Base-by-base conservation (phyloP, 2,113 vertebrate species). In the Chlamydotis undulata region DNA sequence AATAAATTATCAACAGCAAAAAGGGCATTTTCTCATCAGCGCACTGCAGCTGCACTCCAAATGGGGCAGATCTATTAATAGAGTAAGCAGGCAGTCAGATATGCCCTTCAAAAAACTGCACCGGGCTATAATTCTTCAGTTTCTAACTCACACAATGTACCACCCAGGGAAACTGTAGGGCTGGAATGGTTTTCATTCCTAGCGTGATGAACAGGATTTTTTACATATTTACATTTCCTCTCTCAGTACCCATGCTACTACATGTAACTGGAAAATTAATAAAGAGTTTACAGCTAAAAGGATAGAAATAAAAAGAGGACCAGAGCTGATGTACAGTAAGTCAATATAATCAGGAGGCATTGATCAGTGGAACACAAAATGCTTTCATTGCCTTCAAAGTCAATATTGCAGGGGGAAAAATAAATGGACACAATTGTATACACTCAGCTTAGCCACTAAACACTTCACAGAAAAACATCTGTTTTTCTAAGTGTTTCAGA, bases 281-380 rank as follows among this genome's bases (percentile, higher is more conserved):
- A 31, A 78, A 89, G 67, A 74, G 55, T 64, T 89, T 70, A 69
- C 22, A 24, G 25, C 15, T 90, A 43, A 87, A 75, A 94, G 56
- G 76, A 45, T 33, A 83, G 67, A 87, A 93, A 91, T 65, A 77
- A 95, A 81, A 92, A 65, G 47, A 87, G 35, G 37, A 75, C 74
- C 85, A 95, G 59, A 75, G 69, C 25, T 78, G 71, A 57, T 64
- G 70, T 45, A 87, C 65, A 53, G 47, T 47, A 69, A 86, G 83
- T 90, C 89, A 83, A 96, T 96, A 94, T 82, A 94, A 83, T 80
- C 45, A 59, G 89, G 52, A 95, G 53, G 61, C 78, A 97, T 94
- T 91, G 95, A 97, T 95, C 92, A 94, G 87, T 97, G 96, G 97
- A 97, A 98, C 97, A 98, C 60, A 94, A 93, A 94, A 96, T 85